Percentiles rank a stretch among this genome's conserved stretches.
These are phyloP conservation scores for Thaumetopoea pityocampa DNA, from an alignment of 1,140 invertebrate genomes.

Conservation along the genomic window DNA sequence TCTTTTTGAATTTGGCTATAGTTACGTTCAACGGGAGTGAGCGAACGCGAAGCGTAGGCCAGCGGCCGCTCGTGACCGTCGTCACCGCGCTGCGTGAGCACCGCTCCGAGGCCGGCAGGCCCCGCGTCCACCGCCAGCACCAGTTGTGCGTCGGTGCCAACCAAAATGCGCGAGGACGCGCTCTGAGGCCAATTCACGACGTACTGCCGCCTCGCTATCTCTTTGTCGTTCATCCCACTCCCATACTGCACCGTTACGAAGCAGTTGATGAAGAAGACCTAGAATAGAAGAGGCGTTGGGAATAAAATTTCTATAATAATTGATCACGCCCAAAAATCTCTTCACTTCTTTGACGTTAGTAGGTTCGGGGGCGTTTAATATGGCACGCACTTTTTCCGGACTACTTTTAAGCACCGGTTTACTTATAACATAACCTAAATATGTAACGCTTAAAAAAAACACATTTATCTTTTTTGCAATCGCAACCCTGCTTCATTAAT, in stretches of 20 bases:
- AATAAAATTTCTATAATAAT: constrained; percentile 10
- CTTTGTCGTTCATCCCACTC: too few relatives aligned
- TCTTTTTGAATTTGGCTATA: constrained; percentile 73
- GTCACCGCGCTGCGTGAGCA: constrained; percentile 24
- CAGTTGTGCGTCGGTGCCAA: too few relatives aligned
- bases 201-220: too few relatives aligned
- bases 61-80: constrained; percentile 45
- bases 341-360: constrained; percentile 15
- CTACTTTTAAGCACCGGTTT: constrained; percentile 13
- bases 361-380: constrained; percentile 11
- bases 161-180: too few relatives aligned
- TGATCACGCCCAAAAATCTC: constrained; percentile 19
- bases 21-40: constrained; percentile 58
- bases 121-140: too few relatives aligned
- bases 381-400: constrained; percentile 17
- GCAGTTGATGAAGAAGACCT: too few relatives aligned
- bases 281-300: not conserved
- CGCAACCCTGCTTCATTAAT: constrained; percentile 6
- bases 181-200: too few relatives aligned
- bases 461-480: constrained; percentile 20
- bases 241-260: too few relatives aligned
- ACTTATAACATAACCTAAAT: constrained; percentile 19
- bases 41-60: constrained; percentile 58
- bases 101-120: too few relatives aligned
- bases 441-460: constrained; percentile 20